Conservation (phyloP, 2,888 invertebrate genomes). For the Cantharis rustica region DNA sequence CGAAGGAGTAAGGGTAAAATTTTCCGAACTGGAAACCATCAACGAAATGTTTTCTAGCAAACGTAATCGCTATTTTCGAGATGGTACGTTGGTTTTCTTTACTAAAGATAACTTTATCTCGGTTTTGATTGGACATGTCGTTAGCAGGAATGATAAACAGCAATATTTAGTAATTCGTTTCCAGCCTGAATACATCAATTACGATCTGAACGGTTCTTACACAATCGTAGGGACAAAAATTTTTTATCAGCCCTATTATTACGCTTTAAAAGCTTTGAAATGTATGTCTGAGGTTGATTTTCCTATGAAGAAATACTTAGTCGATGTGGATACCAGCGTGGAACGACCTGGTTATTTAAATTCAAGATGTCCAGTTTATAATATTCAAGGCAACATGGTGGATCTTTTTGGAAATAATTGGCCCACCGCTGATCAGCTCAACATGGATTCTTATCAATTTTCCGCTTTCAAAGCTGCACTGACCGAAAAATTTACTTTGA, state of each 20-base stretch:
- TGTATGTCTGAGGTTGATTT: slow-evolving; percentile 61
- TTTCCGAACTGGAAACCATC: slow-evolving; percentile 33
- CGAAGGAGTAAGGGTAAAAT: slow-evolving; percentile 55
- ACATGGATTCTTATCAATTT: too few relatives aligned
- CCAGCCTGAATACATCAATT: slow-evolving; percentile 33
- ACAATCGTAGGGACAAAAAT: slow-evolving; percentile 77
- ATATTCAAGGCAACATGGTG: slow-evolving; percentile 86
- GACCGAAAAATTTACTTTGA: too few relatives aligned
- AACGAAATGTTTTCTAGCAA: slow-evolving; percentile 11
- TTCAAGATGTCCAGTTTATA: slow-evolving; percentile 20
- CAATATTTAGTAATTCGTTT: not conserved
- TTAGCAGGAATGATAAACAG: slow-evolving; percentile 62
- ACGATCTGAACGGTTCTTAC: slow-evolving; percentile 47
- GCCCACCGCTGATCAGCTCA: too few relatives aligned
- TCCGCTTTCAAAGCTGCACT: too few relatives aligned
- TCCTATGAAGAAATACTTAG: slow-evolving; percentile 71
- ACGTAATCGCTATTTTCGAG: too few relatives aligned
- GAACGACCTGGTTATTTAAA: slow-evolving; percentile 53
- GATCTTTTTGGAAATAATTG: slow-evolving; percentile 67
- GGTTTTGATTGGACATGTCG: slow-evolving; percentile 71
- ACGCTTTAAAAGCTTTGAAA: slow-evolving; percentile 71
- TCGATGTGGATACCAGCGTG: slow-evolving; percentile 57
- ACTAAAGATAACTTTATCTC: slow-evolving; percentile 71
- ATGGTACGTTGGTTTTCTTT: slow-evolving; percentile 72
- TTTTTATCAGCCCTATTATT: slow-evolving; percentile 81